phyloP scores from a whole-genome alignment of 1,140 invertebrate genomes.

The Bombus difficillimus region DNA sequence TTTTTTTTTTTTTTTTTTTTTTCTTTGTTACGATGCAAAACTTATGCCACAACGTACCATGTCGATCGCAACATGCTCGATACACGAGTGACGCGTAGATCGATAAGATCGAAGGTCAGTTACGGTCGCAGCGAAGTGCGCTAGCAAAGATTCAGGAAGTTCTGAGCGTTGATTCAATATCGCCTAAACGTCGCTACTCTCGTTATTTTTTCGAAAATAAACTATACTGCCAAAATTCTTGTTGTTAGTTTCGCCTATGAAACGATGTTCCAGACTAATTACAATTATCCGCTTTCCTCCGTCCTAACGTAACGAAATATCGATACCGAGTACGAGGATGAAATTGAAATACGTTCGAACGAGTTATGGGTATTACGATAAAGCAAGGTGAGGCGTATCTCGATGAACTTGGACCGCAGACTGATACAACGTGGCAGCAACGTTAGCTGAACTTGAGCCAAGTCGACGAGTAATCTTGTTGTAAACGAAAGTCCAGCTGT shows the following conservation, averaged over 20 bases:
- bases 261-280: background rate
- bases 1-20: no score
- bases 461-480: constrained; percentile 10
- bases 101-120: constrained; percentile 8
- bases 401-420: background rate
- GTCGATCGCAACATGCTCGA: background rate
- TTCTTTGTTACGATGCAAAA: no score
- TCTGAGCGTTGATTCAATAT: background rate
- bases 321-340: background rate
- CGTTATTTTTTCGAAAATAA: background rate
- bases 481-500: constrained; percentile 7
- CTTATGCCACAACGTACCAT: no score
- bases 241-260: background rate
- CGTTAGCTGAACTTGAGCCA: background rate
- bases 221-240: background rate
- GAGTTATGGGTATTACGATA: no score
- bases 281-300: background rate
- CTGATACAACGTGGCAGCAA: background rate
- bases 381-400: background rate
- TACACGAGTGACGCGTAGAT: background rate
- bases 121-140: background rate
- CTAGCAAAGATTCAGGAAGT: background rate
- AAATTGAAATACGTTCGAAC: background rate
- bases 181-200: background rate
- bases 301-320: no score